Evolutionary conservation across 2,797 vertebrate genomes (phyloP).

Genomic region (Peromyscus aztecus): DNA sequence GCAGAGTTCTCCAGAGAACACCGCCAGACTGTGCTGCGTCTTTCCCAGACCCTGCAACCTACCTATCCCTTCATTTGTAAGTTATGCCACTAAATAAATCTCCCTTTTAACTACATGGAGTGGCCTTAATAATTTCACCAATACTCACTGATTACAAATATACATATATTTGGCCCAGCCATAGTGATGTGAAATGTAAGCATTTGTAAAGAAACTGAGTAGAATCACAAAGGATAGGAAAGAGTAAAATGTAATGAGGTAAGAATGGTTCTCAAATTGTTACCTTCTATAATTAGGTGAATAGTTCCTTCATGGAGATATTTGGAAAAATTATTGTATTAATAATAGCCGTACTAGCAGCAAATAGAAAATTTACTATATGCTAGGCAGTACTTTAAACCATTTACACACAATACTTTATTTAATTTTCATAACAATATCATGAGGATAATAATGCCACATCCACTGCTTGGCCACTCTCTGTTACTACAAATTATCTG

Average conservation of each 20-base stretch:
- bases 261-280: neutral
- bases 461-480: neutral
- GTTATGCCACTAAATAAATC: too few relatives aligned
- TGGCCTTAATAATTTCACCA: too few relatives aligned
- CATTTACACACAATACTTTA: neutral
- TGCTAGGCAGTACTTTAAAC: slow-evolving; percentile 16
- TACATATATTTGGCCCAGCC: neutral
- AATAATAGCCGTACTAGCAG: neutral
- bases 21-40: too few relatives aligned
- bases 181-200: neutral
- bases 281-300: slow-evolving; percentile 25
- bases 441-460: neutral
- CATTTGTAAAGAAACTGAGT: slow-evolving; percentile 1
- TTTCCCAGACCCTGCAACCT: too few relatives aligned
- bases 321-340: neutral
- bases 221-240: neutral
- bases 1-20: too few relatives aligned
- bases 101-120: too few relatives aligned
- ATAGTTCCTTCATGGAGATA: neutral
- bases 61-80: too few relatives aligned
- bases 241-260: neutral
- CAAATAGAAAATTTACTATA: neutral
- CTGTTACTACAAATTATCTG: neutral
- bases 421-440: neutral
- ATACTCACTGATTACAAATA: neutral